Percentiles rank a stretch among this genome's conserved stretches.
Evolutionary conservation across 1,140 invertebrate genomes (phyloP).

Genomic region (Chionoecetes opilio): DNA sequence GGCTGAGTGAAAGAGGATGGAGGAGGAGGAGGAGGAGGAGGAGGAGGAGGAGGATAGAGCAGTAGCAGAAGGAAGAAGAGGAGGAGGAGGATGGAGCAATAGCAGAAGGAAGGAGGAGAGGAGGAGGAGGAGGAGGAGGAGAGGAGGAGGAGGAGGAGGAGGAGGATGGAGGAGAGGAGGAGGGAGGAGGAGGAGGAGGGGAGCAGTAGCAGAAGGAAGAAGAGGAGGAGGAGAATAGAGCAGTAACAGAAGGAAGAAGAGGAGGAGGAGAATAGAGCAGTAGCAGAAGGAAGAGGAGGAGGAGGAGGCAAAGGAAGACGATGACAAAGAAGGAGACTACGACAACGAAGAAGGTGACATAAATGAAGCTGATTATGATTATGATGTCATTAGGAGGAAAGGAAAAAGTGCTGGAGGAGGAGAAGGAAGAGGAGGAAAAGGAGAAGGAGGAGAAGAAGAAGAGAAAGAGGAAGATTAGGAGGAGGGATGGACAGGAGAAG

Average conservation of each 20-base stretch:
- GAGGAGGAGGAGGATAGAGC: neutral
- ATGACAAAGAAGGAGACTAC: neutral
- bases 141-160: neutral
- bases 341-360: neutral
- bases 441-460: neutral
- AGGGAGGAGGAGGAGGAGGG: neutral
- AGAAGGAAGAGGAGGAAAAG: neutral
- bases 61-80: too few species aligned
- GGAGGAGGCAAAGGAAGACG: neutral
- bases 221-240: neutral
- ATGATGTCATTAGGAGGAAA: too few species aligned
- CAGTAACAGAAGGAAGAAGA: neutral
- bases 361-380: neutral
- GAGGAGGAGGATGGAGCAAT: too few species aligned
- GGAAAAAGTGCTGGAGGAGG: too few species aligned
- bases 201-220: neutral
- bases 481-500: neutral
- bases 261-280: neutral
- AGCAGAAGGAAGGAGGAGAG: too few species aligned
- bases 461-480: neutral
- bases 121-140: neutral
- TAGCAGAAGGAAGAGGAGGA: neutral
- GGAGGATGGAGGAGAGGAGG: neutral
- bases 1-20: conserved; percentile 25
- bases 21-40: neutral